Evolutionary conservation across 2,888 invertebrate species (phyloP).

Genomic region (Campoletis raptor): DNA sequence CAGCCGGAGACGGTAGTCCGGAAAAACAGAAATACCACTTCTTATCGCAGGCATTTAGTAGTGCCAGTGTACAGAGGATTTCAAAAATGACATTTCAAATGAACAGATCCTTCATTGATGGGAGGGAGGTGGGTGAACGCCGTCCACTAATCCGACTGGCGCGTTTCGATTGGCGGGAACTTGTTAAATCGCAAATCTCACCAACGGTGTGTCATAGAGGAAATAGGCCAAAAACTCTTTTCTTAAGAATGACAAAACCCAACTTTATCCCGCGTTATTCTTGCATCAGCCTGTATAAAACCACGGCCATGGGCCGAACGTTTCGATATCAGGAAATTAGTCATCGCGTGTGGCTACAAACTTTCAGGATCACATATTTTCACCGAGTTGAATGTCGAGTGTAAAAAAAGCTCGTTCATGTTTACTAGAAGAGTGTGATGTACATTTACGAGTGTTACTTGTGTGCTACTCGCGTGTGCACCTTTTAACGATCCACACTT

Average conservation of each 20-base stretch:
- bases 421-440: background rate
- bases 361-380: constrained; percentile 37
- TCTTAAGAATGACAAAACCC: background rate
- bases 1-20: constrained; percentile 26
- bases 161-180: background rate
- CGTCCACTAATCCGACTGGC: too few species aligned
- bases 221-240: background rate
- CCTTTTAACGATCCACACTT: constrained; percentile 32
- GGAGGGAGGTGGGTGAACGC: background rate
- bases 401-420: constrained; percentile 17
- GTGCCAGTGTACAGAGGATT: background rate
- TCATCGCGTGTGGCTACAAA: constrained; percentile 56
- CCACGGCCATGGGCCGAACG: constrained; percentile 46
- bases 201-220: background rate
- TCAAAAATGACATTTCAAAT: background rate
- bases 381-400: constrained; percentile 2
- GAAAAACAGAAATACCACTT: constrained; percentile 28
- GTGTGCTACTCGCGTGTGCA: constrained; percentile 34
- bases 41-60: background rate
- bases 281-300: background rate
- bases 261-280: background rate
- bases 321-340: constrained; percentile 68
- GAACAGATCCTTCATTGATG: background rate
- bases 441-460: background rate
- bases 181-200: background rate